Evolutionary conservation across 2,888 invertebrate genomes (phyloP), one percentile per base, ranked within the genome.

Genomic region (Beris chalybata): DNA sequence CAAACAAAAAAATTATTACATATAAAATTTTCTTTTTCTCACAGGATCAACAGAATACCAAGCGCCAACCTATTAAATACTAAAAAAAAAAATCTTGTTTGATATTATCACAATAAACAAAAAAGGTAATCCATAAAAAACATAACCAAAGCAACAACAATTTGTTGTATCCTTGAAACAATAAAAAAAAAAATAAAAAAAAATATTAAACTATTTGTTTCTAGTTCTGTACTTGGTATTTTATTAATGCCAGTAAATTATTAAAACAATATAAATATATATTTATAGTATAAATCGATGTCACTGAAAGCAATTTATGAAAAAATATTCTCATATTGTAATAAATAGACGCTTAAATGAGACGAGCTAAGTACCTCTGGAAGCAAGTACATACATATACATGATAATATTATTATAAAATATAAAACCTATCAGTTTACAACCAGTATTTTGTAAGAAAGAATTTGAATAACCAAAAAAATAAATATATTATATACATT

Each of bases 1-100:
- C 22, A 22, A 22, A n/a, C n/a, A n/a, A 22, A 22, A 22, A 22
- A 22, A 22, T 22, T 1, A 22, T 22, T 22, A 22, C 22, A 22
- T 22, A 22, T 22, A 22, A 22, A 22, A 22, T 22, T 22, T 38
- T 38, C 38, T 38, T 38, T 38, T 9, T 9, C 9, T 83, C 84
- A 65, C 83, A 86, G 88, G 86, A 74, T 85, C 87, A 76, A 85
- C 86, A 71, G 89, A 89, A 77, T 89, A 89, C 80, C 87, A 89
- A 74, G 88, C 89, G 59, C 89, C 89, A 63, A 88, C 89, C 71
- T 89, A 89, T 77, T 89, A 86, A 85, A 73, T 12, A 38, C 38
- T 38, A 38, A 22, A 22, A 22, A 22, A 22, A 22, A 3, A 22
- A 38, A 38, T 38, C 38, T 38, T 38, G 44, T 13, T 38, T 54